These are phyloP conservation scores for Marronus borbonicus DNA, from an alignment of 2,888 invertebrate species.

Conservation along the genomic window DNA sequence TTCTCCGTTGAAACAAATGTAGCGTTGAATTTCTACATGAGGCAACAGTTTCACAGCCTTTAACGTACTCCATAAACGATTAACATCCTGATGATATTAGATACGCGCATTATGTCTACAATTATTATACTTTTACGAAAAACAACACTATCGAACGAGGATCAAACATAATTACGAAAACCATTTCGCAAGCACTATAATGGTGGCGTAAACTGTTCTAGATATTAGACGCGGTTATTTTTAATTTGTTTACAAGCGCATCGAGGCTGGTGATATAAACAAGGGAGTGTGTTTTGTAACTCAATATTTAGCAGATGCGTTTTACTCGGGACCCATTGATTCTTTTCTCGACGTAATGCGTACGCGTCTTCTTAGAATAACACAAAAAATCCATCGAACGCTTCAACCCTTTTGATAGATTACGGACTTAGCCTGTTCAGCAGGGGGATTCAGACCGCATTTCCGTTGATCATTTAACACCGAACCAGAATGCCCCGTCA, in stretches of 20 bases:
- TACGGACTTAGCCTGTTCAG: slow-evolving; percentile 53
- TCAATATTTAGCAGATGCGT: slow-evolving; percentile 54
- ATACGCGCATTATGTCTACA: background rate
- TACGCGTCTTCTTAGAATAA: slow-evolving; percentile 28
- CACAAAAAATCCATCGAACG: slow-evolving; percentile 56
- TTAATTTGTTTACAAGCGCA: slow-evolving; percentile 45
- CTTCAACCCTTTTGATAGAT: slow-evolving; percentile 58
- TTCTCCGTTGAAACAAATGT: too few relatives aligned
- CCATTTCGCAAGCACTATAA: slow-evolving; percentile 18
- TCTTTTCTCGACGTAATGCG: slow-evolving; percentile 47
- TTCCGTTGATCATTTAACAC: slow-evolving; percentile 61
- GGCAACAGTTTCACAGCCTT: too few relatives aligned
- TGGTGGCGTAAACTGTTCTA: slow-evolving; percentile 11
- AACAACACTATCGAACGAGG: slow-evolving; percentile 5
- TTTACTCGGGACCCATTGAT: slow-evolving; percentile 51
- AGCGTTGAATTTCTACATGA: too few relatives aligned
- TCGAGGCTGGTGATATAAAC: slow-evolving; percentile 29
- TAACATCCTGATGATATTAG: slow-evolving; percentile 7
- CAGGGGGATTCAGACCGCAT: slow-evolving; percentile 58
- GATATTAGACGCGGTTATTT: slow-evolving; percentile 38
- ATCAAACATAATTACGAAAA: slow-evolving; percentile 23
- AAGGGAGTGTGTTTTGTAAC: slow-evolving; percentile 50
- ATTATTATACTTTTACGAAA: slow-evolving; percentile 13
- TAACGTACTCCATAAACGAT: slow-evolving; percentile 1
- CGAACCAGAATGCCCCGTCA: slow-evolving; percentile 57